Base-by-base conservation (phyloP, 1,140 invertebrate species). In the Eueides isabella region DNA sequence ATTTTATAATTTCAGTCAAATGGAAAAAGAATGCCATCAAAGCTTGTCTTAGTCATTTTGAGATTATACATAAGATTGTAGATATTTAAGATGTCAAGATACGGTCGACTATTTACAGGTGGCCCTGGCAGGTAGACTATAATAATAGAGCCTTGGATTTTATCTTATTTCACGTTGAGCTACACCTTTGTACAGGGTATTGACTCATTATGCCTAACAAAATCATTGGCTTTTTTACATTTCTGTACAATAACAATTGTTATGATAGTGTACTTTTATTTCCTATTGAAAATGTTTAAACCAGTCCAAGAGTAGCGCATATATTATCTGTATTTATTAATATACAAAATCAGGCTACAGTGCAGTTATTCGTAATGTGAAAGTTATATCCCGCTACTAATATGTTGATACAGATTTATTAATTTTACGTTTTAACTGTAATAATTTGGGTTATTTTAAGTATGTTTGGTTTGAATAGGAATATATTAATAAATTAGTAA, bases 51-150 rank as follows among this genome's bases (percentile, higher is more conserved):
- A 55, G 48, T 55, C 48, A 55, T 55, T 23, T 55, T n/a, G n/a
- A 74, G 72, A 67, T 68, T 79, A 66, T 72, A 62, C 44, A 67
- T 71, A 78, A 70, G 76, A 71, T 74, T 74, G 69, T 72, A 75
- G 70, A 71, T 72, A 78, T 74, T 75, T 78, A 72, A 78, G 76
- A 78, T 78, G 65, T 72, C 61, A 64, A 68, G 72, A 74, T 74
- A 74, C 55, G 66, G 30, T 38, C 66, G 61, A 69, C 74, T 67
- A 61, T 67, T 55, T 72, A 66, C 70, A 71, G 31, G 76, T 74
- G 76, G 72, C 76, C 76, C 67, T 77, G 76, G 64, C 68, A 63
- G 73, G 68, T 33, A 35, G 74, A 69, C 29, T 71, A 67, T 75
- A 67, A 70, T 71, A 71, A 55, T 70, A 71, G 69, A 38, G 74